These are phyloP conservation scores for Varecia variegata DNA, from an alignment of 2,797 vertebrate genomes.

Conservation along the genomic window DNA sequence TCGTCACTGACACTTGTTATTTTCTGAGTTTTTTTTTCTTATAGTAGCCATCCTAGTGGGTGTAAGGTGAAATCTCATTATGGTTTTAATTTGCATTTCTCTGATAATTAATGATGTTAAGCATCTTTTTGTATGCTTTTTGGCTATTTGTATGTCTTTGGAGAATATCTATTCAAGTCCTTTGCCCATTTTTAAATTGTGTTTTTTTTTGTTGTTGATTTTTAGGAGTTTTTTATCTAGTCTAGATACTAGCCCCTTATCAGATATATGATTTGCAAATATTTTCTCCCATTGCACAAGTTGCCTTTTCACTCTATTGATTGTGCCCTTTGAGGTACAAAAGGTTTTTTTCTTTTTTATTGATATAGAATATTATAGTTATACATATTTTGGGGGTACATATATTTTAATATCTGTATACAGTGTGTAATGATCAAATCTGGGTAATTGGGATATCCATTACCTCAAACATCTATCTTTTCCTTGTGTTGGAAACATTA, in stretches of 20 bases:
- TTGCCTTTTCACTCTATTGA: not conserved
- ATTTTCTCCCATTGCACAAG: not conserved
- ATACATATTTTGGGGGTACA: not conserved
- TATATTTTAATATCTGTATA: not conserved
- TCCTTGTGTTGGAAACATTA: not conserved
- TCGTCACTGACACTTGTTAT: not conserved
- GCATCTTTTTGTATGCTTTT: not conserved
- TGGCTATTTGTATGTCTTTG: not conserved
- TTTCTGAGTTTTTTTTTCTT: not conserved
- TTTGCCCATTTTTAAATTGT: not conserved
- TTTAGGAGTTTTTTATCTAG: not conserved
- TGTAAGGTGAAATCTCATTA: not conserved
- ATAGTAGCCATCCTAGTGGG: not conserved
- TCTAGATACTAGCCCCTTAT: not conserved
- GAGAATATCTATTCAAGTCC: not conserved
- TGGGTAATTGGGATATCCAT: not conserved
- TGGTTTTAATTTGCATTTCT: not conserved
- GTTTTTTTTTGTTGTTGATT: conserved; percentile 1
- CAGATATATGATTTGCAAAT: not conserved
- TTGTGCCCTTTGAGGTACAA: not conserved
- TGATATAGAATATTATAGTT: not conserved
- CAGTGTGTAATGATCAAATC: not conserved
- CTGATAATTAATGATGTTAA: not conserved
- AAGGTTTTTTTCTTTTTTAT: not conserved
- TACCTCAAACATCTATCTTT: not conserved